Evolutionary conservation across 92 coral and sea anemone species (phyloP), one percentile per base, ranked within the genome.

Genomic region (Phymanthus crucifer): DNA sequence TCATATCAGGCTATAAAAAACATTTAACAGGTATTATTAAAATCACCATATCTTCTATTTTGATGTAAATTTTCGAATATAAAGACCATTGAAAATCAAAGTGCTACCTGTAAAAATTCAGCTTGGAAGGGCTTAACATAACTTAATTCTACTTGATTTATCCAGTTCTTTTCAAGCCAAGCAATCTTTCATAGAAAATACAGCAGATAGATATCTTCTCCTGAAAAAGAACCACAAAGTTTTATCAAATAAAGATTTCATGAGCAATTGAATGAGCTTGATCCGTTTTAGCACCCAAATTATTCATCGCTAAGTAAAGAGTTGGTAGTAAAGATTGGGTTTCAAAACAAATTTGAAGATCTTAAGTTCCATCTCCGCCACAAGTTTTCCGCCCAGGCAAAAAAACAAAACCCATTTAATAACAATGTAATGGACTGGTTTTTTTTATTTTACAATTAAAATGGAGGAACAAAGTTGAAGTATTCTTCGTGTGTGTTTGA

Each of bases 401-500:
- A 61, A 17, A 61, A 24, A 61, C 68, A 61, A 24, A 61, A 61
- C 27, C 26, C 34, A 24, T 24, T 29, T 34, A 61, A 61, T 61
- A 61, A 61, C 68, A 61, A 6, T n/a, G 34, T 29, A 61, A 24
- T 61, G 68, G 68, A 61, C 33, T n/a, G n/a, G n/a, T n/a, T n/a
- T n/a, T 61, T 61, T 29, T 61, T 61, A 27, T 12, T 61, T 61
- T 61, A 29, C 14, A 24, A 61, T 61, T 61, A 61, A 54, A 26
- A 27, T 61, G 68, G 11, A 26, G 33, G 21, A 61, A 29, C 27
- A 26, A 24, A 54, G 10, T 54, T 54, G 64, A 61, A 61, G 68
- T 54, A 54, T 61, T 61, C 68, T 61, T 61, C 68, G 68, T 61
- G 68, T 61, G 68, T 24, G 68, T 61, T 61, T 21, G 64, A 61